Base-by-base conservation (phyloP, 2,113 vertebrate genomes). In the Alligator sinensis region DNA sequence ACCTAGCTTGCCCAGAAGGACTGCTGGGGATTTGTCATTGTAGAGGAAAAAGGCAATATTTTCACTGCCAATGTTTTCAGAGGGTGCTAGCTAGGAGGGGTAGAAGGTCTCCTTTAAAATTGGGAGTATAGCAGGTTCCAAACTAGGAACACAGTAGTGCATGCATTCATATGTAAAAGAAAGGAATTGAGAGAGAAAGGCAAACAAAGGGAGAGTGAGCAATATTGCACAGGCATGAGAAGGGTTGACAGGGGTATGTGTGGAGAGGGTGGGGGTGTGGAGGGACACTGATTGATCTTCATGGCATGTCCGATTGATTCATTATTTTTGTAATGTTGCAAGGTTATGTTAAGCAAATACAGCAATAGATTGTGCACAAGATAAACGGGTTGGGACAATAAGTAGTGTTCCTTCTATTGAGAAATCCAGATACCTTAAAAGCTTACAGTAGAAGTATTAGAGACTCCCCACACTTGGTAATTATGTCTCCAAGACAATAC, bases 151-250 rank as follows among this genome's bases (percentile, higher is more conserved):
- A 21, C 1, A 47, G 7, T 47, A 9, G 47, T 47, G 0, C n/a
- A 80, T 18, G 5, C 22, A 22, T 24, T 64, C 0, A 8, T 0
- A 0, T 3, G 1, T 70, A 6, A 77, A 90, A 61, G 87, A 47
- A 47, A 9, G 47, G 47, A 47, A 47, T 47, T 47, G 47, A 88
- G 6, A 19, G 70, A 7, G 28, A 88, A 18, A 90, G 8, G 5
- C 34, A 17, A 22, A 21, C 2, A 7, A 82, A 47, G 38, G 83
- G 11, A 77, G 21, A 9, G 79, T 85, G 82, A 21, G 4, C 5
- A 4, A 79, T 19, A 15, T 6, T 74, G 60, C 1, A 27, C 25
- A 87, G 15, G 12, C 84, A 22, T 3, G 10, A 79, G 21, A 28
- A 22, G 12, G 68, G 14, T 11, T 68, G 12, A 9, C 27, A 66